A percentile compares a stretch with the other conserved stretches of the same genome.
These are phyloP conservation scores for Cryptoblepharus egeriae DNA, from an alignment of 2,797 vertebrate genomes.

Conservation along the genomic window DNA sequence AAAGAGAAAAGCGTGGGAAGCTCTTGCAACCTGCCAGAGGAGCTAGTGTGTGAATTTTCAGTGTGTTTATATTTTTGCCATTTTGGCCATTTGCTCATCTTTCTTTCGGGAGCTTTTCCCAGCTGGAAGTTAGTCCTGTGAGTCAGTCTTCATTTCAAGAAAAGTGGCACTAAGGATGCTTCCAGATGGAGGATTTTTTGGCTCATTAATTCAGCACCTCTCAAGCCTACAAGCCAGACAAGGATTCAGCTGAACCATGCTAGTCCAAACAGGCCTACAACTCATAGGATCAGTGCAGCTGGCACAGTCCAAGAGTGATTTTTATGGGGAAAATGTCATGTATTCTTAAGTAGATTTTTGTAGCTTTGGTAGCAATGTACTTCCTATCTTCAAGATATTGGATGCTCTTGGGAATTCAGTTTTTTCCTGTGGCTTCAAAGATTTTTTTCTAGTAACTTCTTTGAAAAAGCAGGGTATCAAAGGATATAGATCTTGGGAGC, in stretches of 20 bases:
- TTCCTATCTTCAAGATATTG: background rate
- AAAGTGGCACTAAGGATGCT: background rate
- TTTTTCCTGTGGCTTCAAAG: background rate
- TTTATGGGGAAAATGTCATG: background rate
- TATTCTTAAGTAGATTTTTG: background rate
- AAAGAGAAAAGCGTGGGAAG: background rate
- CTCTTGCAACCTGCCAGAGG: background rate
- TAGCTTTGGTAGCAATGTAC: background rate
- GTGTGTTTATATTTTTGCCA: constrained; percentile 15
- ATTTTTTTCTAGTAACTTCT: background rate
- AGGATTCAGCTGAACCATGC: background rate
- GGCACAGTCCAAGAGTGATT: background rate
- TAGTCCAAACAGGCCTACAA: background rate
- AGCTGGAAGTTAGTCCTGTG: constrained; percentile 10
- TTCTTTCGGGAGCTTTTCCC: constrained; percentile 3
- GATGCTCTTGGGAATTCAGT: background rate
- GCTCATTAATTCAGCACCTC: background rate
- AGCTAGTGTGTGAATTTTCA: background rate
- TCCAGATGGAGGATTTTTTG: background rate
- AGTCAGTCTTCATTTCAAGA: background rate
- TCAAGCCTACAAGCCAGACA: background rate
- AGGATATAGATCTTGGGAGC: no score
- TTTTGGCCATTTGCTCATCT: constrained; percentile 26
- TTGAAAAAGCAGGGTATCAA: background rate
- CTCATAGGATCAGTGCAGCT: background rate